Evolutionary conservation across 2,797 vertebrate species (phyloP).

Genomic region (Artibeus jamaicensis): DNA sequence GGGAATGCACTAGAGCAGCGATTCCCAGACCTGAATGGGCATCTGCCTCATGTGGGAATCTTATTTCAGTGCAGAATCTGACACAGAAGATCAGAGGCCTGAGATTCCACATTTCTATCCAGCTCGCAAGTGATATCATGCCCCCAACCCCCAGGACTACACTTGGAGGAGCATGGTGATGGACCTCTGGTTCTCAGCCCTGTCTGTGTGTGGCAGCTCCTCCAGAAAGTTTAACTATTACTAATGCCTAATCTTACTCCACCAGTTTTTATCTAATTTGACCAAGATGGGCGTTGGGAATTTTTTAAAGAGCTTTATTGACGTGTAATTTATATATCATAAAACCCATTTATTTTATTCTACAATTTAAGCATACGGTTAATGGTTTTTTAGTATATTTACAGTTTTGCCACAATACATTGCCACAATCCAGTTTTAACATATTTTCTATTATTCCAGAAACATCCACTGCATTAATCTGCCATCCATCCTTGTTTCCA

Average conservation of each 20-base stretch:
- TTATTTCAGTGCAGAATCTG: background rate
- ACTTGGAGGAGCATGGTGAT: background rate
- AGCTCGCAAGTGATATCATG: background rate
- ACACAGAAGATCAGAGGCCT: background rate
- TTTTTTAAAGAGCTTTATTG: background rate
- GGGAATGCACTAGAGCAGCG: background rate
- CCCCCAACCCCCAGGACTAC: rapidly evolving
- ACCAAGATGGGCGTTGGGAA: background rate
- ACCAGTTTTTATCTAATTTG: background rate
- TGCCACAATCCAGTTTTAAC: background rate
- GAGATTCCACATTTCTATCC: background rate
- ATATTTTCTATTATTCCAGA: background rate
- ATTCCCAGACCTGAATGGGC: background rate
- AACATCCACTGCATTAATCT: background rate
- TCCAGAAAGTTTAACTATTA: background rate
- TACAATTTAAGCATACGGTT: background rate
- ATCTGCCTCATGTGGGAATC: background rate
- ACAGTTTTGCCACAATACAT: background rate
- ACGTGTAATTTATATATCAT: background rate
- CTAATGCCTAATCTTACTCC: background rate
- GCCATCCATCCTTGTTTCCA: background rate
- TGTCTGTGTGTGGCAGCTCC: background rate
- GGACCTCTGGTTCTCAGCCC: background rate
- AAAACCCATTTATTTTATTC: background rate
- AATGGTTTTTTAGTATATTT: background rate